A percentile compares a stretch with the other conserved stretches of the same genome.
These are phyloP conservation scores for Eulithis testata DNA, from an alignment of 2,888 invertebrate species.

Conservation along the genomic window DNA sequence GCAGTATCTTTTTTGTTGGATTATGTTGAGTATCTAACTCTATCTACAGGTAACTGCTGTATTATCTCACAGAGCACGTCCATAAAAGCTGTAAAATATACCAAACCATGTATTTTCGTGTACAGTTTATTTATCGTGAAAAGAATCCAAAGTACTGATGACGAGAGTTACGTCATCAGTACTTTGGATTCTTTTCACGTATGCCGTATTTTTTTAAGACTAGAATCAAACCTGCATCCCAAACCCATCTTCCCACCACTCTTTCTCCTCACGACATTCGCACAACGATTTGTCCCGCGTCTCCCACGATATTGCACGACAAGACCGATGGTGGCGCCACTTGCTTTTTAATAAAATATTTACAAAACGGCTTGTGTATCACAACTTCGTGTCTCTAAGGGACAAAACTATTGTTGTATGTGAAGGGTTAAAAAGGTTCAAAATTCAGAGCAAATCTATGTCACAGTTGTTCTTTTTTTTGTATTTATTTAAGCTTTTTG, in stretches of 20 bases:
- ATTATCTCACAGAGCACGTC: too few relatives aligned
- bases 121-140: too few relatives aligned
- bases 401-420: constrained; percentile 20
- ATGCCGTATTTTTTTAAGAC: background rate
- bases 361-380: constrained; percentile 50
- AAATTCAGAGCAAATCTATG: background rate
- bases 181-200: too few relatives aligned
- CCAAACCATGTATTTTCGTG: too few relatives aligned
- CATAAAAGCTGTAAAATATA: too few relatives aligned
- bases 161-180: too few relatives aligned
- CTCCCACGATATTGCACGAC: constrained; percentile 64
- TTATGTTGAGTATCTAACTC: too few relatives aligned
- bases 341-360: constrained; percentile 72
- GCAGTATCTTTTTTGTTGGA: too few relatives aligned
- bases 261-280: constrained; percentile 37
- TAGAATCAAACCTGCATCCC: constrained; percentile 42
- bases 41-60: too few relatives aligned
- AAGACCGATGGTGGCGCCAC: constrained; percentile 66
- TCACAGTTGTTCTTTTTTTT: too few relatives aligned
- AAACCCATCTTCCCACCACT: constrained; percentile 11
- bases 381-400: constrained; percentile 39
- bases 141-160: too few relatives aligned
- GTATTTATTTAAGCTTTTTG: too few relatives aligned
- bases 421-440: background rate
- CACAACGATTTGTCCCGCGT: constrained; percentile 71